A percentile compares a stretch with the other conserved stretches of the same genome.
Evolutionary conservation across 30 jellyfish, hydroid and myxozoan species (phyloP).

Genomic region (Hydra vulgaris): DNA sequence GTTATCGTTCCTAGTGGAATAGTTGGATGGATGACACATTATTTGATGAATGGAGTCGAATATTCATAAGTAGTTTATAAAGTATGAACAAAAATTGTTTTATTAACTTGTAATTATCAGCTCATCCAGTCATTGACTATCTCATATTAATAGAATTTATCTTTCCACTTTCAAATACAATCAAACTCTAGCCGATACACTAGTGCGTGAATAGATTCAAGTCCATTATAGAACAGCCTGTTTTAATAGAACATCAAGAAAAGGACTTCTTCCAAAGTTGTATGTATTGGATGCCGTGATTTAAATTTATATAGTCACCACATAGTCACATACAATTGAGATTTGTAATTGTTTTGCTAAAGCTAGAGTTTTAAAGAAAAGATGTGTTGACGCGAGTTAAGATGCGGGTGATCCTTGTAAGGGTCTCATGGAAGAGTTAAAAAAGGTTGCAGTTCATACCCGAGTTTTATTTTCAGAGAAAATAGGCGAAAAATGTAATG

Average conservation of each 20-base stretch:
- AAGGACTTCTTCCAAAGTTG: neutral
- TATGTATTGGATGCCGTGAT: neutral
- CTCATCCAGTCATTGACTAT: neutral
- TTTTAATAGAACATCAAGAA: neutral
- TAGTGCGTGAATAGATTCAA: neutral
- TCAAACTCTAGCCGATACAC: neutral
- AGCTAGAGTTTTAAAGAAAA: neutral
- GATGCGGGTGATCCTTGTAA: constrained; percentile 1
- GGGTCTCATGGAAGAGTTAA: neutral
- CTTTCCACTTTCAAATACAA: neutral
- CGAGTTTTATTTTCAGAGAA: neutral
- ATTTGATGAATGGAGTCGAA: neutral
- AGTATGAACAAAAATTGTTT: neutral
- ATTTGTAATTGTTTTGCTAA: neutral
- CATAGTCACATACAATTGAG: neutral
- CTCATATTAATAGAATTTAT: neutral
- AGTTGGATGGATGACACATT: neutral
- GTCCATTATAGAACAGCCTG: neutral
- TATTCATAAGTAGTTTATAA: neutral
- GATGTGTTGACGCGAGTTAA: neutral
- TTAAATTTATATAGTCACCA: neutral
- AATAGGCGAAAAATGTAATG: constrained; percentile 1
- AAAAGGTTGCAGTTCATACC: constrained; percentile 2
- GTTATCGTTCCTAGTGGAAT: neutral
- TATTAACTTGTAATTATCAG: too few species aligned